phyloP scores from a whole-genome alignment of 2,113 vertebrate genomes.

The Aplodontia rufa region DNA sequence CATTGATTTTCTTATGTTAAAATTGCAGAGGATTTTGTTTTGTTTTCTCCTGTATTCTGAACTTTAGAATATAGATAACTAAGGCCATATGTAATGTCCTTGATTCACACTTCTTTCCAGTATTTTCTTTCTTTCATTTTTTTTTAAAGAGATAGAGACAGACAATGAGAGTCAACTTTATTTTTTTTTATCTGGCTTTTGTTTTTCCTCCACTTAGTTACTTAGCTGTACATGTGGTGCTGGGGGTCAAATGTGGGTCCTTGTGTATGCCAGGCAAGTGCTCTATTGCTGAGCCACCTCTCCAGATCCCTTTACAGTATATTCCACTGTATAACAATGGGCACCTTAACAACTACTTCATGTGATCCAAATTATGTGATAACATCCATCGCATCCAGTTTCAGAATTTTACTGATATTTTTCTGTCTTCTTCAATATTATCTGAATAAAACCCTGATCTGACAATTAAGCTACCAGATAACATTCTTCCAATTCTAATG shows the following conservation, averaged over 20 bases:
- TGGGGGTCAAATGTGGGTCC: too few species aligned
- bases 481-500: slow-evolving; percentile 22
- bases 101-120: neutral
- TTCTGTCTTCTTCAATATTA: slow-evolving; percentile 38
- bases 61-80: neutral
- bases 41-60: slow-evolving; percentile 10
- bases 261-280: too few species aligned
- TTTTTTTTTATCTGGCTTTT: too few species aligned
- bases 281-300: too few species aligned
- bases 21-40: slow-evolving; percentile 5
- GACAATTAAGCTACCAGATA: neutral
- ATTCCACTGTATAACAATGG: neutral
- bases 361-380: neutral
- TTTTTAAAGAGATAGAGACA: too few species aligned
- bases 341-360: neutral
- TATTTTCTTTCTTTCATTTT: too few species aligned
- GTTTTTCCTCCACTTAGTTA: too few species aligned
- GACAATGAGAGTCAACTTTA: too few species aligned
- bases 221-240: too few species aligned
- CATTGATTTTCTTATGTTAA: slow-evolving; percentile 21
- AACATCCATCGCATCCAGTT: neutral
- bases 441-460: slow-evolving; percentile 46
- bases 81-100: neutral
- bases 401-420: slow-evolving; percentile 57
- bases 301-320: neutral